phyloP scores from a whole-genome alignment of 2,888 invertebrate species.

The Odontomyia ornata region DNA sequence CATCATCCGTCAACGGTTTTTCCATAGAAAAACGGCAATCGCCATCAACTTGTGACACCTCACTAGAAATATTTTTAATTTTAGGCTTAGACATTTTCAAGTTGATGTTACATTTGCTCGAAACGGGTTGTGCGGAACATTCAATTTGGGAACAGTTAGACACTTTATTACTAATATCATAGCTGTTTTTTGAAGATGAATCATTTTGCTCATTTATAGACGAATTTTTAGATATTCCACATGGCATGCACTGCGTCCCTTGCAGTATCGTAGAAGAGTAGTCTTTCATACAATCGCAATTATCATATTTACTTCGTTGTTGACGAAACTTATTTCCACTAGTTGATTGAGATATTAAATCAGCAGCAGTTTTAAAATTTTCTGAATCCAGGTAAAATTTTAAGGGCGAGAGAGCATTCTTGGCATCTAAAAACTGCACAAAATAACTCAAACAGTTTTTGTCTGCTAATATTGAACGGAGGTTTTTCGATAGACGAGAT shows the following conservation, averaged over 20 bases:
- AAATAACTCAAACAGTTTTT: slow-evolving; percentile 88
- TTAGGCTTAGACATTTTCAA: slow-evolving; percentile 11
- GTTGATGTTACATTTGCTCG: slow-evolving; percentile 39
- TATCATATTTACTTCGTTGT: no score
- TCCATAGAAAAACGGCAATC: slow-evolving; percentile 62
- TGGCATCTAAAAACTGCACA: slow-evolving; percentile 85
- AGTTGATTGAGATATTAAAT: slow-evolving; percentile 42
- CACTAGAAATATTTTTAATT: no score
- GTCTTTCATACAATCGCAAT: slow-evolving; percentile 37
- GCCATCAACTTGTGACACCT: slow-evolving; percentile 59
- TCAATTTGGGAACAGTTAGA: slow-evolving; percentile 49
- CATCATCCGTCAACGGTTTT: slow-evolving; percentile 63
- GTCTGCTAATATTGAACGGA: slow-evolving; percentile 80
- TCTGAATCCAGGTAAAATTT: slow-evolving; percentile 83
- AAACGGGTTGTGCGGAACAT: slow-evolving; percentile 45
- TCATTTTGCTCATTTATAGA: slow-evolving; percentile 49
- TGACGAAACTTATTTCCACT: no score
- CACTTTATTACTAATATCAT: slow-evolving; percentile 48
- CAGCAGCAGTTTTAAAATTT: slow-evolving; percentile 68
- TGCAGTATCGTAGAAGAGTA: slow-evolving; percentile 23
- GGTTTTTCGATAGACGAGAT: slow-evolving; percentile 74
- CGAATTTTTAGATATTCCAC: no score
- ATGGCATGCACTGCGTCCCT: slow-evolving; percentile 39
- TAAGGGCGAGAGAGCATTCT: slow-evolving; percentile 71
- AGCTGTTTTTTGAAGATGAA: slow-evolving; percentile 46